Conservation (phyloP, 2,888 invertebrate species). For the Drosophila lacicola region DNA sequence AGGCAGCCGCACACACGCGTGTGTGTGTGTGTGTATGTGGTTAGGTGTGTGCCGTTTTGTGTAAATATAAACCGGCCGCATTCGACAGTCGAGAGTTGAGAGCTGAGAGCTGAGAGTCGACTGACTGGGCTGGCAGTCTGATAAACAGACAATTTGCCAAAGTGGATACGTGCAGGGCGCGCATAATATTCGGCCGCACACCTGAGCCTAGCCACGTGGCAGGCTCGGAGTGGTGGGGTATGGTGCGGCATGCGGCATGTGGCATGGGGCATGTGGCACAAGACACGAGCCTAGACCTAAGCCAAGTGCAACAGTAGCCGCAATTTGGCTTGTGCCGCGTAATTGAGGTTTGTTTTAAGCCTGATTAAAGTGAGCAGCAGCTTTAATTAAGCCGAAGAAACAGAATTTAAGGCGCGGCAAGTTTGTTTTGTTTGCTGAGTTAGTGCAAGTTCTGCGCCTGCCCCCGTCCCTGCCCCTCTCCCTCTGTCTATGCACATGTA, state of each 20-base stretch:
- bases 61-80: constrained; percentile 70
- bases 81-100: constrained; percentile 38
- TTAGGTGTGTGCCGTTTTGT: constrained; percentile 57
- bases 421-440: constrained; percentile 8
- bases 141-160: constrained; percentile 79
- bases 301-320: constrained; percentile 36
- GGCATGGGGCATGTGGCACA: constrained; percentile 1
- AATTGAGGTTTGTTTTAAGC: constrained; percentile 25
- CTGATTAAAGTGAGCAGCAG: not conserved
- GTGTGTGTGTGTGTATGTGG: constrained; percentile 33
- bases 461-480: not conserved
- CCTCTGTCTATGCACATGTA: constrained; percentile 3
- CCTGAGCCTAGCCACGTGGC: constrained; percentile 38
- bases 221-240: not conserved
- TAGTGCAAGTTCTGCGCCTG: not conserved
- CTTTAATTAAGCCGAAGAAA: too few relatives aligned
- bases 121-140: constrained; percentile 67
- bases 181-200: constrained; percentile 66
- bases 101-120: not conserved
- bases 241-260: not conserved
- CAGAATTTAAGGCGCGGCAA: not conserved
- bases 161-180: constrained; percentile 77
- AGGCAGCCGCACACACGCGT: constrained; percentile 31
- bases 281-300: constrained; percentile 26
- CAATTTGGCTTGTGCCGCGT: constrained; percentile 14